Evolutionary conservation across 2,888 invertebrate species (phyloP).

Genomic region (Drosophila birchii): DNA sequence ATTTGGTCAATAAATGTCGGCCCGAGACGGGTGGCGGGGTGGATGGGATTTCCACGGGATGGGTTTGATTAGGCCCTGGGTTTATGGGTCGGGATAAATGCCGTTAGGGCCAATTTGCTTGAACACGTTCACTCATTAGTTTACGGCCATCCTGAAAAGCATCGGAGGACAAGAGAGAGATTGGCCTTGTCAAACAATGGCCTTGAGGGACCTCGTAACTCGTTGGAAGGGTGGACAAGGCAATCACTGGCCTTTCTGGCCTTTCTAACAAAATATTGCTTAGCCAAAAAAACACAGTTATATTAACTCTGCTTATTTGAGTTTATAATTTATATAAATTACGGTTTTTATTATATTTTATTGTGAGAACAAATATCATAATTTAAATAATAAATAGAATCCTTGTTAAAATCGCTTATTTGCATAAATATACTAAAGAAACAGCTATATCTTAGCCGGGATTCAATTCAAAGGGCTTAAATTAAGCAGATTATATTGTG

Average conservation of each 20-base stretch:
- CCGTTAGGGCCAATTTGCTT: constrained; percentile 52
- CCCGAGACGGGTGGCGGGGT: not conserved
- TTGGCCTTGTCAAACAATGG: constrained; percentile 37
- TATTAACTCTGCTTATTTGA: not conserved
- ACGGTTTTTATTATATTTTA: not conserved
- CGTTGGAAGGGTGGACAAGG: not conserved
- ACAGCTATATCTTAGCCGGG: not conserved
- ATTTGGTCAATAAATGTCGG: constrained; percentile 62
- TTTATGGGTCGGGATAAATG: constrained; percentile 30
- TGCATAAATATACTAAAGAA: too few species aligned
- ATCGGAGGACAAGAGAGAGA: not conserved
- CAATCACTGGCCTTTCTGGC: not conserved
- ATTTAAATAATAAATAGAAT: not conserved
- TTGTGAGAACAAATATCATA: not conserved
- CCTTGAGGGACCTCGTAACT: constrained; percentile 10
- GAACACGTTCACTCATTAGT: constrained; percentile 56
- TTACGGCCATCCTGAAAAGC: constrained; percentile 13
- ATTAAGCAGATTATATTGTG: not conserved
- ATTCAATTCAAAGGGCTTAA: too few species aligned
- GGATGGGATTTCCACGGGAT: not conserved
- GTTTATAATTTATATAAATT: not conserved
- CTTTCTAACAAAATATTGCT: not conserved
- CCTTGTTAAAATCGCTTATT: too few species aligned
- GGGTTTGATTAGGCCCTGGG: constrained; percentile 38
- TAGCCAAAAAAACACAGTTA: too few species aligned